Evolutionary conservation across 2,113 vertebrate species (phyloP).

Genomic region (Poeciliopsis turrubarensis): DNA sequence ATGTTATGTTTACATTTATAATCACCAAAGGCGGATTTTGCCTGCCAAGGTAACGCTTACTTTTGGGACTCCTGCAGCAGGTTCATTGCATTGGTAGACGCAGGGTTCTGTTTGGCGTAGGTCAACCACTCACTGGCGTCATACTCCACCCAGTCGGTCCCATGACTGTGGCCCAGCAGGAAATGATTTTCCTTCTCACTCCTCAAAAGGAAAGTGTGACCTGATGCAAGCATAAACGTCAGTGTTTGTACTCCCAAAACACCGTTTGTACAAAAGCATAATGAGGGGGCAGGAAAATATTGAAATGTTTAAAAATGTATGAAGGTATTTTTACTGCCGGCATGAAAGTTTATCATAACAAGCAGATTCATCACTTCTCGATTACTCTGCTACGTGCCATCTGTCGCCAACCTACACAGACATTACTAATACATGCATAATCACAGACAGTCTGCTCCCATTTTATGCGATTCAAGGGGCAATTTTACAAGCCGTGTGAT

Average conservation of each 20-base stretch:
- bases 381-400: conserved; percentile 5
- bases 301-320: neutral
- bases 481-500: neutral
- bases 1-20: neutral
- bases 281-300: conserved; percentile 1
- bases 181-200: conserved; percentile 90
- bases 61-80: conserved; percentile 96
- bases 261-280: neutral
- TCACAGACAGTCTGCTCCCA: conserved; percentile 12
- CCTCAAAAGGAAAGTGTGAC: conserved; percentile 86
- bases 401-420: conserved; percentile 15
- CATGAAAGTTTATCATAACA: conserved; percentile 9
- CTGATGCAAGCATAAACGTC: conserved; percentile 66
- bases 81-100: conserved; percentile 82
- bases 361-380: conserved; percentile 11
- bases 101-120: conserved; percentile 90
- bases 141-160: conserved; percentile 97
- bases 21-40: neutral
- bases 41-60: conserved; percentile 74
- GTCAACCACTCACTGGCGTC: conserved; percentile 87
- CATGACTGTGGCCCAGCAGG: conserved; percentile 92
- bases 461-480: neutral
- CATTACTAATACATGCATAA: conserved; percentile 10
- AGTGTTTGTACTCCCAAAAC: conserved; percentile 8
- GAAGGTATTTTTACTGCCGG: conserved; percentile 4